These are phyloP conservation scores for Diarsia dahlii DNA, from an alignment of 2,888 invertebrate species.

Conservation along the genomic window DNA sequence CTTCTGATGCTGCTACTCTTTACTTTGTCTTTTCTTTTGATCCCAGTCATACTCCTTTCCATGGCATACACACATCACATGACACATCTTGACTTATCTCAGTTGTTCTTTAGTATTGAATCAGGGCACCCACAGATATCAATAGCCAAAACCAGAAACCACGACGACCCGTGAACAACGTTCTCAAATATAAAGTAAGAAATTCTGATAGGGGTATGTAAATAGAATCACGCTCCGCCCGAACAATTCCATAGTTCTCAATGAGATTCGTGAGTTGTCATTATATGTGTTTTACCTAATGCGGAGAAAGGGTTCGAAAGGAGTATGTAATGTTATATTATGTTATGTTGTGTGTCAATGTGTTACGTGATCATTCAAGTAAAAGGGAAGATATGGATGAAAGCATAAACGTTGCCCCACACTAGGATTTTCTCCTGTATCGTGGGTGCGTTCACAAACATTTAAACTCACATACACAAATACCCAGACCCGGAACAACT, in stretches of 20 bases:
- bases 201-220: conserved; percentile 31
- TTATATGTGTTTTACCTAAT: conserved; percentile 41
- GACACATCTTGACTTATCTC: too few species aligned
- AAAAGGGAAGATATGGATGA: conserved; percentile 17
- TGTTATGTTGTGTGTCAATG: conserved; percentile 8
- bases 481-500: too few species aligned
- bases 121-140: not conserved
- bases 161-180: not conserved
- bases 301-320: conserved; percentile 38
- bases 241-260: conserved; percentile 48
- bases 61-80: too few species aligned
- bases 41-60: too few species aligned
- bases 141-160: not conserved
- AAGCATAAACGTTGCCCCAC: too few species aligned
- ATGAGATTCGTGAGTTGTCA: conserved; percentile 22
- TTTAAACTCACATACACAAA: too few species aligned
- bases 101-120: not conserved
- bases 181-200: conserved; percentile 22
- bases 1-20: too few species aligned
- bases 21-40: too few species aligned
- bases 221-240: conserved; percentile 29
- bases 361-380: conserved; percentile 28
- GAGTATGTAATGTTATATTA: conserved; percentile 5
- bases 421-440: too few species aligned
- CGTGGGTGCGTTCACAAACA: too few species aligned